Conservation (phyloP, 2,888 invertebrate genomes). For the Protonemura montana region DNA sequence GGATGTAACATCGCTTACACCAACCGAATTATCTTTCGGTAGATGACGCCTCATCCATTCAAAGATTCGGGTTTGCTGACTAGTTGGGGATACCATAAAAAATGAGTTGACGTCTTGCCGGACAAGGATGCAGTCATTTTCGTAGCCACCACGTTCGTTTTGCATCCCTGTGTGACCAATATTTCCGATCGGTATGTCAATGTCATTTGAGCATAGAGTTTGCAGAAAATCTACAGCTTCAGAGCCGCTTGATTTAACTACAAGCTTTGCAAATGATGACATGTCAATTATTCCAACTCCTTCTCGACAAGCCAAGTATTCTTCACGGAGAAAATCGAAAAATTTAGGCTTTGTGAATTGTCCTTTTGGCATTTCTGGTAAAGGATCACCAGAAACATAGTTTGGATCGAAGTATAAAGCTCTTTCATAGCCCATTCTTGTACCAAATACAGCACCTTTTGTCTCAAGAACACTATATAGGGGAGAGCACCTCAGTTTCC, state of each 20-base stretch:
- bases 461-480: conserved; percentile 72
- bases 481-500: conserved; percentile 71
- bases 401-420: conserved; percentile 72
- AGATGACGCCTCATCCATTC: conserved; percentile 74
- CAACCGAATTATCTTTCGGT: conserved; percentile 67
- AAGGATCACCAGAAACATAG: conserved; percentile 61
- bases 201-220: conserved; percentile 71
- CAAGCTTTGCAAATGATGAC: conserved; percentile 80
- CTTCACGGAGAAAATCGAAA: conserved; percentile 72
- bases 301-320: conserved; percentile 76
- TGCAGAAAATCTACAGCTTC: conserved; percentile 72
- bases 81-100: conserved; percentile 81
- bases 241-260: conserved; percentile 69
- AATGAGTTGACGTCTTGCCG: conserved; percentile 68
- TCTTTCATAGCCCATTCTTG: conserved; percentile 75
- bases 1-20: conserved; percentile 73
- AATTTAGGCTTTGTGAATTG: conserved; percentile 75
- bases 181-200: conserved; percentile 69
- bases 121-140: conserved; percentile 77
- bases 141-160: conserved; percentile 74
- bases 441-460: conserved; percentile 72
- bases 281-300: conserved; percentile 81
- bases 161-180: conserved; percentile 77
- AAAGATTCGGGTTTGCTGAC: conserved; percentile 75
- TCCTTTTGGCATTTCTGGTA: conserved; percentile 65